A percentile compares a stretch with the other conserved stretches of the same genome.
These are phyloP conservation scores for Callyntrura guangdongensis DNA, from an alignment of 2,888 invertebrate species.

Conservation along the genomic window DNA sequence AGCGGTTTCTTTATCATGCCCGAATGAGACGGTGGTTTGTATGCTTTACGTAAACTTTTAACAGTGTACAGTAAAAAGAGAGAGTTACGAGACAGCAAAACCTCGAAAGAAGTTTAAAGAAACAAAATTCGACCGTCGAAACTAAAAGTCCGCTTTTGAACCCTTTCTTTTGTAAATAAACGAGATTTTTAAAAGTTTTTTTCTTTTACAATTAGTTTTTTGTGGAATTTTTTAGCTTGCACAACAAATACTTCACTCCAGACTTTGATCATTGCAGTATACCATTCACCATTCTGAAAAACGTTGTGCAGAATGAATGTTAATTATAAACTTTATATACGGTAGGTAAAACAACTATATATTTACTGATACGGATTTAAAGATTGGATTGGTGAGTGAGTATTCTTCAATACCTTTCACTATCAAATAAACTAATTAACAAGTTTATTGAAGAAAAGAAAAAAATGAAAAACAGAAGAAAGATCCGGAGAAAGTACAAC, in stretches of 20 bases:
- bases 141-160: constrained; percentile 31
- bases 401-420: constrained; percentile 39
- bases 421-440: constrained; percentile 74
- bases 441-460: constrained; percentile 65
- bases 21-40: not conserved
- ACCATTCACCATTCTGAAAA: not conserved
- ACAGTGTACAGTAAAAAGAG: constrained; percentile 33
- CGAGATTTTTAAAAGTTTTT: constrained; percentile 45
- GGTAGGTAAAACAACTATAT: not conserved
- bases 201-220: constrained; percentile 50
- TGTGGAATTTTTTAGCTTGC: not conserved
- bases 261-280: constrained; percentile 13
- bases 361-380: not conserved
- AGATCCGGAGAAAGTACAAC: not conserved
- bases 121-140: constrained; percentile 40
- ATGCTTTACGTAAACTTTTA: constrained; percentile 21
- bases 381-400: constrained; percentile 6
- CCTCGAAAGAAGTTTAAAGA: constrained; percentile 21
- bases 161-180: constrained; percentile 50
- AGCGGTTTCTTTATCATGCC: not conserved
- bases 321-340: not conserved
- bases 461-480: constrained; percentile 13
- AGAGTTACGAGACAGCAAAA: not conserved
- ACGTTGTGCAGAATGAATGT: not conserved
- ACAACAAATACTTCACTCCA: not conserved